Base-by-base conservation (phyloP, 1,140 invertebrate genomes). In the Hydropsyche tenuis region DNA sequence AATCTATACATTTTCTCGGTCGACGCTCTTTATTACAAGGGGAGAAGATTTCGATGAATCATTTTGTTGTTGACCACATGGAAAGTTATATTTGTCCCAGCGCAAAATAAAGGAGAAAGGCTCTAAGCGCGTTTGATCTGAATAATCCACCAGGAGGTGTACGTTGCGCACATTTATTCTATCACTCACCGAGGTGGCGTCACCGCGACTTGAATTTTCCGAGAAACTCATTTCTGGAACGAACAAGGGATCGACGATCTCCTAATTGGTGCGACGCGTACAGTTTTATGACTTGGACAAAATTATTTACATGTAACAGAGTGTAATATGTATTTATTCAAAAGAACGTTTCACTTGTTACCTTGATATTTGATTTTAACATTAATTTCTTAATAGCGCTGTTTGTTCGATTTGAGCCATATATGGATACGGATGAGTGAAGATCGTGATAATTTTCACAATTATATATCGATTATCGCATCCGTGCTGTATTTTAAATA, bases 221-320 rank as follows among this genome's bases (percentile, higher is more conserved):
- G 9, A 46, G 68, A 70, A 70, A 30, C 16, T 16, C 68, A 70
- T 56, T 70, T 70, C 68, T 30, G 68, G 23, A 56, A 22, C 43
- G 27, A 56, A 70, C 45, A 68, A 48, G 23, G 56, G 23, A 23
- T 14, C 56, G 22, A 60, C 23, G 22, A 22, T 60, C 56, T 6
- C 20, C 48, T 53, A 53, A 18, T 53, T 18, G 18, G 7, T 53
- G 48, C 48, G 18, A 11, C 16, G 18, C 48, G 6, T 16, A 37
- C 46, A 5, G 14, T 16, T 51, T n/a, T n/a, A n/a, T n/a, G n/a
- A n/a, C n/a, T n/a, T n/a, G n/a, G n/a, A n/a, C n/a, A n/a, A n/a
- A n/a, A n/a, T n/a, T n/a, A n/a, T n/a, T n/a, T n/a, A n/a, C n/a
- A n/a, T n/a, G n/a, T n/a, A n/a, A n/a, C n/a, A n/a, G n/a, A n/a